Evolutionary conservation across 1,140 invertebrate species (phyloP).

Genomic region (Conus ventricosus): DNA sequence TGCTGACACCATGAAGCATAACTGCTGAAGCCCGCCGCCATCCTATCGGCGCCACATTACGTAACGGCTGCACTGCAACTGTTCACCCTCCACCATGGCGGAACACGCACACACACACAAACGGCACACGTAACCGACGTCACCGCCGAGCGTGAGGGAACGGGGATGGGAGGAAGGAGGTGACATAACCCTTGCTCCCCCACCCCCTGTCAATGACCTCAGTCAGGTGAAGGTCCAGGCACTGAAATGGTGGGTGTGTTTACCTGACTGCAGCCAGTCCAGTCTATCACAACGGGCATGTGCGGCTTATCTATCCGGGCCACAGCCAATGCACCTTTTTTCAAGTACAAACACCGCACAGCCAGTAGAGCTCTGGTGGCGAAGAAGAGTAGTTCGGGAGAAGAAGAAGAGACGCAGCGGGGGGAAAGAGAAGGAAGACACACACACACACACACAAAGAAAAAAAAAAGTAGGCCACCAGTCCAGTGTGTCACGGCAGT

Average conservation of each 20-base stretch:
- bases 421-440: background rate
- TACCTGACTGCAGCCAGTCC: background rate
- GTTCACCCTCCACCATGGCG: background rate
- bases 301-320: background rate
- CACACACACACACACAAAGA: background rate
- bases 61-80: slow-evolving; percentile 10
- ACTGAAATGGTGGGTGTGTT: background rate
- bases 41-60: slow-evolving; percentile 20
- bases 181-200: background rate
- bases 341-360: background rate
- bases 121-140: background rate
- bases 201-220: background rate
- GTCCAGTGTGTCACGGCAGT: slow-evolving; percentile 25
- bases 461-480: background rate
- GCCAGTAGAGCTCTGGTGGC: background rate
- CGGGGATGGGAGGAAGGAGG: background rate
- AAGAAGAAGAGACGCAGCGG: background rate
- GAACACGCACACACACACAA: background rate
- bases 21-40: slow-evolving; percentile 6
- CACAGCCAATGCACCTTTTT: background rate
- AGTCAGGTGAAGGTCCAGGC: background rate
- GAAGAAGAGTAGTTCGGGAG: background rate
- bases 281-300: background rate
- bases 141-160: background rate
- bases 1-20: slow-evolving; percentile 19